Conservation (phyloP, 2,113 vertebrate genomes). For the Seriola dumerili region DNA sequence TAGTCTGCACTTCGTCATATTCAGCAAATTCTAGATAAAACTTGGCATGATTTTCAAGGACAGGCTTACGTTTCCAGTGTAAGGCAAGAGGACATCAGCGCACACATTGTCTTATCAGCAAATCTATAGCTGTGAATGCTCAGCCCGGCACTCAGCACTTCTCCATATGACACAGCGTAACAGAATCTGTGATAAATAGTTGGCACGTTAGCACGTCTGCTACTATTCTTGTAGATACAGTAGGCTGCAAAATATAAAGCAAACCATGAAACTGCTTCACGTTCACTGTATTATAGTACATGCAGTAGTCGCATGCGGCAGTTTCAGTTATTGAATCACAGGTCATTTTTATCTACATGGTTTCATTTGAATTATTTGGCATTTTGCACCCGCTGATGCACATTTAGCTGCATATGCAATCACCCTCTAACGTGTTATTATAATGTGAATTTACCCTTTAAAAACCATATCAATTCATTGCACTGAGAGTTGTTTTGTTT, state of each 20-base stretch:
- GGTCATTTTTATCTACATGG: background rate
- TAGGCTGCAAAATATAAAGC: constrained; percentile 31
- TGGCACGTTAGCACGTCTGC: constrained; percentile 26
- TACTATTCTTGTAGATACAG: constrained; percentile 38
- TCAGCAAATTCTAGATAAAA: constrained; percentile 54
- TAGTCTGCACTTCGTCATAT: constrained; percentile 40
- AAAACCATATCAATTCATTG: constrained; percentile 49
- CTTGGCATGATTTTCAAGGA: constrained; percentile 62
- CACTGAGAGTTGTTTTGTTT: constrained; percentile 36
- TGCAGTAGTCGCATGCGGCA: constrained; percentile 45
- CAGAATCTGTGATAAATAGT: constrained; percentile 55
- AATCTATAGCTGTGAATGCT: constrained; percentile 63
- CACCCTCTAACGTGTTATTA: background rate
- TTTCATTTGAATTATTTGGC: constrained; percentile 20
- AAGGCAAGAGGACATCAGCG: constrained; percentile 51
- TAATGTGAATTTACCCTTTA: constrained; percentile 47
- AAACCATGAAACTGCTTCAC: constrained; percentile 26
- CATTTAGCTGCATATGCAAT: background rate
- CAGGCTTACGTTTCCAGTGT: constrained; percentile 47
- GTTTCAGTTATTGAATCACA: constrained; percentile 19
- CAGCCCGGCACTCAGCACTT: constrained; percentile 41
- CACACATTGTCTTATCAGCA: constrained; percentile 67
- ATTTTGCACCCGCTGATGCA: constrained; percentile 17
- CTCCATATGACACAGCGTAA: constrained; percentile 56
- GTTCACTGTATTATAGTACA: constrained; percentile 10